A percentile compares a stretch with the other conserved stretches of the same genome.
These are phyloP conservation scores for Ophion obscuratus DNA, from an alignment of 2,888 invertebrate species.

Conservation along the genomic window DNA sequence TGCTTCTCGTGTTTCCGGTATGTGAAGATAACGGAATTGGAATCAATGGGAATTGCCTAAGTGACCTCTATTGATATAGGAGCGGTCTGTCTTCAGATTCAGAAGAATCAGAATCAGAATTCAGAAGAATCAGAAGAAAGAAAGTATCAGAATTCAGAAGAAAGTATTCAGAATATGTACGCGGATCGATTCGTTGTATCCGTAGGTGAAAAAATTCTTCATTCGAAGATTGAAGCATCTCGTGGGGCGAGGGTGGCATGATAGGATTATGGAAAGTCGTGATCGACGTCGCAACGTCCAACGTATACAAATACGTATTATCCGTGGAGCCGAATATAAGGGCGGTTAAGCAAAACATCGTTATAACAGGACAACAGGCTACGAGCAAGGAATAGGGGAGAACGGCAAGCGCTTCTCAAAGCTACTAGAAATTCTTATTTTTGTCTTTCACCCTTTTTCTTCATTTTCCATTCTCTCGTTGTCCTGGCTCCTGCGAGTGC, in stretches of 20 bases:
- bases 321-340: conserved; percentile 19
- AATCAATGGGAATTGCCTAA: too few relatives aligned
- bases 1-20: too few relatives aligned
- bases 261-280: conserved; percentile 7
- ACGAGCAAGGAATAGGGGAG: conserved; percentile 21
- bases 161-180: background rate
- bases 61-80: too few relatives aligned
- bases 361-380: conserved; percentile 19
- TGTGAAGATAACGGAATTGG: too few relatives aligned
- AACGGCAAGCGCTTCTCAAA: conserved; percentile 41
- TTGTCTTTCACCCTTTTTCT: conserved; percentile 8
- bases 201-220: background rate
- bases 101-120: too few relatives aligned
- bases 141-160: too few relatives aligned
- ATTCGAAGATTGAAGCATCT: background rate
- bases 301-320: conserved; percentile 26
- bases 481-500: conserved; percentile 15
- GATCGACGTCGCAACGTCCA: conserved; percentile 21
- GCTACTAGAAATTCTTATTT: conserved; percentile 44
- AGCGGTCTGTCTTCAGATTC: too few relatives aligned
- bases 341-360: conserved; percentile 24
- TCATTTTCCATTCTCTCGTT: conserved; percentile 29
- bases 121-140: too few relatives aligned
- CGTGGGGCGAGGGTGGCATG: background rate
- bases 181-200: conserved; percentile 4